Conservation (phyloP, 2,888 invertebrate genomes). For the Prostheceraeus crozeri region DNA sequence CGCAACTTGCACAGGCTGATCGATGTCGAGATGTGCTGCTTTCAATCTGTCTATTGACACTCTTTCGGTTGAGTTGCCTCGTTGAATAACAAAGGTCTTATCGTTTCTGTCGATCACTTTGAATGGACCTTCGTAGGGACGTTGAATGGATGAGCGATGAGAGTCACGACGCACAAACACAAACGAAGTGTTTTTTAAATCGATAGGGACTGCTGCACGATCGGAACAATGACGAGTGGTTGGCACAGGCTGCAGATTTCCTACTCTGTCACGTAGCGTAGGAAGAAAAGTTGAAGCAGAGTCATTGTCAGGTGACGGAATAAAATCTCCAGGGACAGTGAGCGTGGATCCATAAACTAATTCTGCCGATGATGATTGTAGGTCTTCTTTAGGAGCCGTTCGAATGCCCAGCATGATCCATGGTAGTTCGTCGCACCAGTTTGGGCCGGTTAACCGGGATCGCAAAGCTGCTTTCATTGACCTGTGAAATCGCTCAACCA, state of each 20-base stretch:
- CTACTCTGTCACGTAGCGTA: no score
- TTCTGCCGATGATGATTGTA: slow-evolving; percentile 10
- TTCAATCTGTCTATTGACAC: background rate
- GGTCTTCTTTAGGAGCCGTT: slow-evolving; percentile 45
- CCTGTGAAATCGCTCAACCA: slow-evolving; percentile 56
- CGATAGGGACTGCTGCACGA: no score
- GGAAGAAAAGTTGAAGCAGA: no score
- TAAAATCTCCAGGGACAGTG: background rate
- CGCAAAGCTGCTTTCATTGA: slow-evolving; percentile 53
- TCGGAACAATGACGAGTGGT: no score
- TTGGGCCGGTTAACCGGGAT: slow-evolving; percentile 33
- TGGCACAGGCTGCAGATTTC: no score
- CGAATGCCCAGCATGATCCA: slow-evolving; percentile 45
- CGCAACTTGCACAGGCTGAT: no score
- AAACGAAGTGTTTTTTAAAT: background rate
- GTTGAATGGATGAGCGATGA: background rate
- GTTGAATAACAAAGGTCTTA: background rate
- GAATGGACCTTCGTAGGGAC: slow-evolving; percentile 8
- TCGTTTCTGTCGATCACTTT: background rate
- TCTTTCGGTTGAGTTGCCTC: background rate
- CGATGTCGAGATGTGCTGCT: slow-evolving; percentile 40
- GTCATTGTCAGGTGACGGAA: slow-evolving; percentile 13
- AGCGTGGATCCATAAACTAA: background rate
- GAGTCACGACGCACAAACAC: slow-evolving; percentile 12
- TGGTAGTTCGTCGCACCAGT: slow-evolving; percentile 48